Percentiles rank a stretch among this genome's conserved stretches.
Evolutionary conservation across 1,140 invertebrate species (phyloP).

Genomic region (Sitophilus oryzae): DNA sequence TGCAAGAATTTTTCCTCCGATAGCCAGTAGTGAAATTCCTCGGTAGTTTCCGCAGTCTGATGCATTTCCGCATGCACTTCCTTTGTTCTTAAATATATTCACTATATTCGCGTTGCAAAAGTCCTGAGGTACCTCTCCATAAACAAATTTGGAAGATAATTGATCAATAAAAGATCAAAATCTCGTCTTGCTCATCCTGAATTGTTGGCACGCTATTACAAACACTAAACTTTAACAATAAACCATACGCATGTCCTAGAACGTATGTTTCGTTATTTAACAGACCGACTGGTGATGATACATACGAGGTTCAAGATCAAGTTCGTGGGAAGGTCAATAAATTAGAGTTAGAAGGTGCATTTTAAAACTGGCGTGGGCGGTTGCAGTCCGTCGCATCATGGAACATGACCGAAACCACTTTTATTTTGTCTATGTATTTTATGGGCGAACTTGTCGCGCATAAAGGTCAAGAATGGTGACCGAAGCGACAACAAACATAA

Average conservation of each 20-base stretch:
- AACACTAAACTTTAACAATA: not conserved
- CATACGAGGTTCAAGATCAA: not conserved
- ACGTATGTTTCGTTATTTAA: not conserved
- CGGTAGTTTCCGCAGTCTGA: too few species aligned
- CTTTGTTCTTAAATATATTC: too few species aligned
- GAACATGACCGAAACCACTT: not conserved
- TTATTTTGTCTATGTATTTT: not conserved
- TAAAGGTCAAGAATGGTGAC: not conserved
- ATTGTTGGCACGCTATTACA: too few species aligned
- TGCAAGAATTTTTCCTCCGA: too few species aligned
- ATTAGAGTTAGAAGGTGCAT: not conserved
- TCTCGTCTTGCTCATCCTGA: too few species aligned
- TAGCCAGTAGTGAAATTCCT: too few species aligned
- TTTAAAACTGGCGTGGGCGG: not conserved
- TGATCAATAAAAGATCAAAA: too few species aligned
- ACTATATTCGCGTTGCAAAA: too few species aligned
- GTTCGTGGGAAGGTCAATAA: not conserved
- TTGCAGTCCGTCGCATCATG: not conserved
- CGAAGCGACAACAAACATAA: too few species aligned
- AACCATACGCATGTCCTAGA: not conserved
- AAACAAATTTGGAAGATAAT: too few species aligned
- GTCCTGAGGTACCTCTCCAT: too few species aligned
- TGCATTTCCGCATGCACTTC: too few species aligned
- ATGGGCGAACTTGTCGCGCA: not conserved
- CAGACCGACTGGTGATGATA: not conserved